Conservation (phyloP, 2,113 vertebrate species). For the Marmota monax region DNA sequence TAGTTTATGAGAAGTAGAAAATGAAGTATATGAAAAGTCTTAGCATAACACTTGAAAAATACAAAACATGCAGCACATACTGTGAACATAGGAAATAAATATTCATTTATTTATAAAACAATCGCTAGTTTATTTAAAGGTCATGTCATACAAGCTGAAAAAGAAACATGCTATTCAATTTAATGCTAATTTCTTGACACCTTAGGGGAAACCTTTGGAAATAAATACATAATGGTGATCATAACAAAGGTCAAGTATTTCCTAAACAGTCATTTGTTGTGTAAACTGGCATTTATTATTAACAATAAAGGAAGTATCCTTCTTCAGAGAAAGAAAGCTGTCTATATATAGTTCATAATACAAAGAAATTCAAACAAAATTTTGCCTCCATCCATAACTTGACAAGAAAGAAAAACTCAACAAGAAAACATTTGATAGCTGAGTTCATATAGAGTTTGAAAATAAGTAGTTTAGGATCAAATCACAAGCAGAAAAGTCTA, state of each 20-base stretch:
- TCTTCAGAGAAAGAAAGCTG: slow-evolving; percentile 12
- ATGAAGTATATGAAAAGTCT: background rate
- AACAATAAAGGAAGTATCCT: slow-evolving; percentile 40
- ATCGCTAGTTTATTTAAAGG: slow-evolving; percentile 70
- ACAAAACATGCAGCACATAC: background rate
- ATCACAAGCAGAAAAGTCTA: background rate
- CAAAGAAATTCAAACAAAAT: slow-evolving; percentile 26
- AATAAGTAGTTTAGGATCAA: background rate
- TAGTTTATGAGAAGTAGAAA: slow-evolving; percentile 58
- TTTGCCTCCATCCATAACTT: background rate
- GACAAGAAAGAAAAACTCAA: background rate
- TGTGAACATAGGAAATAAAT: slow-evolving; percentile 63
- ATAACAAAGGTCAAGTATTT: slow-evolving; percentile 75
- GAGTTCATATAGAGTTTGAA: background rate
- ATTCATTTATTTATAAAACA: slow-evolving; percentile 72
- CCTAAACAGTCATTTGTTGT: slow-evolving; percentile 28
- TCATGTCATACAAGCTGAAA: slow-evolving; percentile 54
- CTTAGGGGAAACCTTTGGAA: slow-evolving; percentile 49
- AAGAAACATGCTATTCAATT: slow-evolving; percentile 56
- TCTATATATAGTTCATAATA: background rate
- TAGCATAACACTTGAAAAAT: slow-evolving; percentile 31
- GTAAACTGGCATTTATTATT: slow-evolving; percentile 60
- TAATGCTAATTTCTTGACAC: slow-evolving; percentile 67
- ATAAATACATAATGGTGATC: slow-evolving; percentile 56
- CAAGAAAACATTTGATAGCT: background rate